Evolutionary conservation across 2,888 invertebrate genomes (phyloP).

Genomic region (Nudaria mundana): DNA sequence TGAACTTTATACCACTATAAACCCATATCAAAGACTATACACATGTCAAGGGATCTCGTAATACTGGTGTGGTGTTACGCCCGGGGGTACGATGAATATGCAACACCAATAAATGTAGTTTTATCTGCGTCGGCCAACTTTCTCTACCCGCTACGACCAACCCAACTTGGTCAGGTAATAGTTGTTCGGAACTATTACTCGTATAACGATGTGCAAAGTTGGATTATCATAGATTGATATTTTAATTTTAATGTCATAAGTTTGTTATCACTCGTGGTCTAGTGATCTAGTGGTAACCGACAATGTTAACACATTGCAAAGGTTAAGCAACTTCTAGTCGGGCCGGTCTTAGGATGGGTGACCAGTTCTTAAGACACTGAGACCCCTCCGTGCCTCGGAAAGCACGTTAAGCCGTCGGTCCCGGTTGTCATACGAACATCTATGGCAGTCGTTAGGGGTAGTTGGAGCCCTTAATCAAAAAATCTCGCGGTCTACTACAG

Average conservation of each 20-base stretch:
- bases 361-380: no score
- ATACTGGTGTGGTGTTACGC: slow-evolving; percentile 45
- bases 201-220: slow-evolving; percentile 38
- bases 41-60: slow-evolving; percentile 29
- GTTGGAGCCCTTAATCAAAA: no score
- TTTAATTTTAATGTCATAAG: slow-evolving; percentile 24
- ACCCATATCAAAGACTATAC: slow-evolving; percentile 5
- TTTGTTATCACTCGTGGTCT: no score
- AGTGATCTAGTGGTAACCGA: no score
- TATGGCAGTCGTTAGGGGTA: no score
- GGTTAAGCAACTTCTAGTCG: no score
- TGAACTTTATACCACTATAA: slow-evolving; percentile 28
- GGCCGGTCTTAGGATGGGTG: no score
- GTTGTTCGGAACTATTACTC: slow-evolving; percentile 31
- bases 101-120: slow-evolving; percentile 76
- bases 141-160: slow-evolving; percentile 46
- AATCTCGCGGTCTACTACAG: no score
- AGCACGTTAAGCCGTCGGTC: no score
- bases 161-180: slow-evolving; percentile 38
- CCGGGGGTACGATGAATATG: slow-evolving; percentile 74
- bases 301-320: no score
- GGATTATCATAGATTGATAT: slow-evolving; percentile 40
- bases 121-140: slow-evolving; percentile 68
- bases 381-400: no score
- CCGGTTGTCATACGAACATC: no score